Percentiles rank a stretch among this genome's conserved stretches.
phyloP scores from a whole-genome alignment of 2,113 vertebrate species.

The Solea senegalensis region DNA sequence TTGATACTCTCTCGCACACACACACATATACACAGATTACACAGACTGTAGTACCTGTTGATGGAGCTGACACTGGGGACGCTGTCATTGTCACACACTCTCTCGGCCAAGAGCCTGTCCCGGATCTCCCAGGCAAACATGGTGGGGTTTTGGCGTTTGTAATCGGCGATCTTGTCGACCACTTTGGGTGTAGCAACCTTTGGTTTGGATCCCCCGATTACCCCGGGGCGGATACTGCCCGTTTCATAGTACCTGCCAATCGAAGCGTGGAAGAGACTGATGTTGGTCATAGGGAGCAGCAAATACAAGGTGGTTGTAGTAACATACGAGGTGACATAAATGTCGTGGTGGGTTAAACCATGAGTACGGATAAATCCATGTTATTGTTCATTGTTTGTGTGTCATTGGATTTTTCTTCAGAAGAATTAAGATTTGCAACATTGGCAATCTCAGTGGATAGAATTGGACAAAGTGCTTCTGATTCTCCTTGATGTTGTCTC shows the following conservation, averaged over 20 bases:
- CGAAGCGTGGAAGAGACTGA: background rate
- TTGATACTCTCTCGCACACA: constrained; percentile 11
- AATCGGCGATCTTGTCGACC: constrained; percentile 99
- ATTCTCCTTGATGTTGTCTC: constrained; percentile 1
- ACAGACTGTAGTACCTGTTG: constrained; percentile 87
- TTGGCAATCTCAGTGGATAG: too few species aligned
- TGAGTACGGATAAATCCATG: too few species aligned
- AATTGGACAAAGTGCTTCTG: background rate
- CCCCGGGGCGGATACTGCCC: constrained; percentile 97
- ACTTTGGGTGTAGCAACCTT: constrained; percentile 99
- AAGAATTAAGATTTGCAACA: too few species aligned
- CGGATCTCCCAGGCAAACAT: constrained; percentile 99
- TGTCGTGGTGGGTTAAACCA: too few species aligned
- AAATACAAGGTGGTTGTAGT: background rate
- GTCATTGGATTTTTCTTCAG: too few species aligned
- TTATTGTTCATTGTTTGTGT: too few species aligned
- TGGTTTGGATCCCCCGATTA: constrained; percentile 99
- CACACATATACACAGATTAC: constrained; percentile 16
- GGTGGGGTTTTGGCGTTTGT: constrained; percentile 99
- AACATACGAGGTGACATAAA: too few species aligned
- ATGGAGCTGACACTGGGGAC: constrained; percentile 99
- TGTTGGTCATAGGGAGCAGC: background rate
- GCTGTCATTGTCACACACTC: constrained; percentile 98
- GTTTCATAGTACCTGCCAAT: constrained; percentile 96
- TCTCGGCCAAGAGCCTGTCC: constrained; percentile 94